Percentiles rank a stretch among this genome's conserved stretches.
Evolutionary conservation across 2,888 invertebrate species (phyloP).

Genomic region (Nephrotoma flavescens): DNA sequence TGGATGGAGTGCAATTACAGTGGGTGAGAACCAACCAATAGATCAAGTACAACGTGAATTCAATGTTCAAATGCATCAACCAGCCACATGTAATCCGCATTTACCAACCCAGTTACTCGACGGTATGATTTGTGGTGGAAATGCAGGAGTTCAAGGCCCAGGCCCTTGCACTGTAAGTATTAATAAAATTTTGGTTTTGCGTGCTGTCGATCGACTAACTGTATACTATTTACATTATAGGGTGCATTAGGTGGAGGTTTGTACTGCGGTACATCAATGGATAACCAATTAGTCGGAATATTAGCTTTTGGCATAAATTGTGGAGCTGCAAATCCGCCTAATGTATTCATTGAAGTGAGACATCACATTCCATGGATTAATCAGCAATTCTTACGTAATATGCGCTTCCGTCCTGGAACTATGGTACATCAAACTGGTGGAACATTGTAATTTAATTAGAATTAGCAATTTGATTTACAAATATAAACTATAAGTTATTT

Average conservation of each 20-base stretch:
- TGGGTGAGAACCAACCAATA: background rate
- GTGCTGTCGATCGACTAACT: background rate
- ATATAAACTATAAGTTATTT: background rate
- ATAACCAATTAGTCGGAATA: slow-evolving; percentile 8
- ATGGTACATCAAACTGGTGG: background rate
- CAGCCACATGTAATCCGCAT: slow-evolving; percentile 6
- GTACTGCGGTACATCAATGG: slow-evolving; percentile 5
- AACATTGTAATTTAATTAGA: background rate
- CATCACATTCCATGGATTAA: background rate
- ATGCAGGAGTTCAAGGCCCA: background rate
- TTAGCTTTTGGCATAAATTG: slow-evolving; percentile 6
- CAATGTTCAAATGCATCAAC: slow-evolving; percentile 1
- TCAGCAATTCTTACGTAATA: background rate
- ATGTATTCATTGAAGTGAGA: background rate
- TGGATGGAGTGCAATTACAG: slow-evolving; percentile 7
- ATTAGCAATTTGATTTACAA: background rate
- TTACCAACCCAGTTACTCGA: slow-evolving; percentile 5
- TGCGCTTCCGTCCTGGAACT: background rate
- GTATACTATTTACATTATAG: background rate
- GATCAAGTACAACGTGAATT: background rate
- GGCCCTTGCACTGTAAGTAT: slow-evolving; percentile 6
- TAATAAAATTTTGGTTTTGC: no score
- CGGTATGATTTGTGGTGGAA: slow-evolving; percentile 9
- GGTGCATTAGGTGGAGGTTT: slow-evolving; percentile 10
- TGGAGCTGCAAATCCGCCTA: background rate